Evolutionary conservation across 2,888 invertebrate species (phyloP).

Genomic region (Drosophila pseudotakahashii): DNA sequence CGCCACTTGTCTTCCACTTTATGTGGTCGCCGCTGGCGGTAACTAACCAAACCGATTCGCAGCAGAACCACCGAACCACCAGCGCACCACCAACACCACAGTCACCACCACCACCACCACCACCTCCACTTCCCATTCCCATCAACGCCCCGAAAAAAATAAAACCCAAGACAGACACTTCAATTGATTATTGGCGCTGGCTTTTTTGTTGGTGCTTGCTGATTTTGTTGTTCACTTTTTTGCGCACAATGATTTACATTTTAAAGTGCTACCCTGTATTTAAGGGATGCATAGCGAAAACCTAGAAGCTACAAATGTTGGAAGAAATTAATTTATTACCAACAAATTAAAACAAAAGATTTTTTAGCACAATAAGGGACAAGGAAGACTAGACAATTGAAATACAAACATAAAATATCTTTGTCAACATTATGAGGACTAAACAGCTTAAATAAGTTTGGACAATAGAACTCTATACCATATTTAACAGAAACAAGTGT

Average conservation of each 20-base stretch:
- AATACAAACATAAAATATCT: too few species aligned
- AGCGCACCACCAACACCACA: neutral
- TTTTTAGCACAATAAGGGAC: neutral
- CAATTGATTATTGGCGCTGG: slow-evolving; percentile 71
- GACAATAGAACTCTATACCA: neutral
- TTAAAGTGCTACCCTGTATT: slow-evolving; percentile 43
- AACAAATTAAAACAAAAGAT: too few species aligned
- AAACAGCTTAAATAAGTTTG: neutral
- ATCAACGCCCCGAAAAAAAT: slow-evolving; percentile 48
- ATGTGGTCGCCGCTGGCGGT: slow-evolving; percentile 64
- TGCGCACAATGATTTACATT: slow-evolving; percentile 70
- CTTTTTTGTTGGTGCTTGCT: slow-evolving; percentile 46
- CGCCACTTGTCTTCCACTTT: slow-evolving; percentile 79
- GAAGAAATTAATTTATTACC: too few species aligned
- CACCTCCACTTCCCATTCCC: slow-evolving; percentile 29
- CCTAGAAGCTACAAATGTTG: too few species aligned
- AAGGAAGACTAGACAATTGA: neutral
- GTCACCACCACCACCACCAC: slow-evolving; percentile 1
- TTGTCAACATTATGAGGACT: too few species aligned
- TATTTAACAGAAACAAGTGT: neutral
- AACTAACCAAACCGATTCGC: slow-evolving; percentile 65
- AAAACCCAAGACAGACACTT: slow-evolving; percentile 68
- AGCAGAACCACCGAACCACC: slow-evolving; percentile 23
- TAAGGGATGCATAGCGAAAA: too few species aligned
- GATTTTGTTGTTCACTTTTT: slow-evolving; percentile 33